Evolutionary conservation across 1,140 invertebrate genomes (phyloP).

Genomic region (Drosophila persimilis): DNA sequence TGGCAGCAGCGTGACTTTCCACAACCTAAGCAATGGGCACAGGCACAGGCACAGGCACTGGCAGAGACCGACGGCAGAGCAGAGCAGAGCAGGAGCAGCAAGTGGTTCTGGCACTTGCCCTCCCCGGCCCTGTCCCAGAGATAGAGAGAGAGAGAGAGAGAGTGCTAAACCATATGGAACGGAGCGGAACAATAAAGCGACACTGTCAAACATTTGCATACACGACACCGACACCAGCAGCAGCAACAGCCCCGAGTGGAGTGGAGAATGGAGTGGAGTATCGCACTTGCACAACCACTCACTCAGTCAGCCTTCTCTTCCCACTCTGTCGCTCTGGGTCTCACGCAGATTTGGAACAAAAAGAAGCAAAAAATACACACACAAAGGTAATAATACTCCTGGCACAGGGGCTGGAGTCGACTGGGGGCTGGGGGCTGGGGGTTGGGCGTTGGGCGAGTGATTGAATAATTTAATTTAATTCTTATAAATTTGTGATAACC

Average conservation of each 20-base stretch:
- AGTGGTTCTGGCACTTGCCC: constrained; percentile 59
- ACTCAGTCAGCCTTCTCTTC: not conserved
- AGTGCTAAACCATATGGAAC: constrained; percentile 65
- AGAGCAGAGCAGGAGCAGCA: constrained; percentile 34
- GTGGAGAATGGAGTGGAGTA: not conserved
- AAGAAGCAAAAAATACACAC: not conserved
- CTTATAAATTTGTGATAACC: constrained; percentile 44
- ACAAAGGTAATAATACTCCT: constrained; percentile 9
- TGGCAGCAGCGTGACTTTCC: constrained; percentile 80
- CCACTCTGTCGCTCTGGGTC: constrained; percentile 5
- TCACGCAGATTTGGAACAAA: constrained; percentile 27
- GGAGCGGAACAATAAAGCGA: constrained; percentile 75
- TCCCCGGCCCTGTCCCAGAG: not conserved
- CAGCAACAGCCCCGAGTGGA: constrained; percentile 1
- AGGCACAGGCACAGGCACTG: not conserved
- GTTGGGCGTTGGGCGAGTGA: constrained; percentile 38
- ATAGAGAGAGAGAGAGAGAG: no score
- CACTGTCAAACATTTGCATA: constrained; percentile 78
- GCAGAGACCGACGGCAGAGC: constrained; percentile 8
- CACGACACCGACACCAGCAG: constrained; percentile 41
- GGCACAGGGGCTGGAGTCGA: not conserved
- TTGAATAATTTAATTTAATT: constrained; percentile 49
- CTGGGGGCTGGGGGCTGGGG: not conserved
- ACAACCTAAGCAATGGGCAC: constrained; percentile 53
- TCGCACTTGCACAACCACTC: constrained; percentile 6